Evolutionary conservation across 2,888 invertebrate genomes (phyloP).

Genomic region (Artemia sinica): DNA sequence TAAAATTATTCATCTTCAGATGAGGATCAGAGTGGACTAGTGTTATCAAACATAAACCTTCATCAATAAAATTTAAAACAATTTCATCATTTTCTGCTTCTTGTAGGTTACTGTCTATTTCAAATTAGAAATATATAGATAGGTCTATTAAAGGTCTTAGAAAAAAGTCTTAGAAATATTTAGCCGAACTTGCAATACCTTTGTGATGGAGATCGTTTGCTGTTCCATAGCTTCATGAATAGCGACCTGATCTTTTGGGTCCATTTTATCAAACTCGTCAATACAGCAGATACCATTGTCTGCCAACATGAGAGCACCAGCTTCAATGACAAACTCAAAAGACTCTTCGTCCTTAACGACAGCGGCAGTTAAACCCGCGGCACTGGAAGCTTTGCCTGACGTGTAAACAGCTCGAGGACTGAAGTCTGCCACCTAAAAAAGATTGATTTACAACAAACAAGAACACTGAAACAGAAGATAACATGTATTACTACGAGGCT

Average conservation of each 20-base stretch:
- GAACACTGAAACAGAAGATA: not conserved
- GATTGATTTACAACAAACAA: constrained; percentile 12
- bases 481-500: constrained; percentile 6
- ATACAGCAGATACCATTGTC: constrained; percentile 98
- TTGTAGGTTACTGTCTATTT: too few relatives aligned
- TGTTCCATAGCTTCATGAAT: constrained; percentile 99
- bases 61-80: too few relatives aligned
- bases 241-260: constrained; percentile 86
- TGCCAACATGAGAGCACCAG: constrained; percentile 97
- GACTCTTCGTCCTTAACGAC: constrained; percentile 96
- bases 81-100: too few relatives aligned
- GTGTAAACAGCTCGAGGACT: constrained; percentile 93
- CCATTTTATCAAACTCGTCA: constrained; percentile 99
- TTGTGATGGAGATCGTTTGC: constrained; percentile 95
- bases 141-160: too few relatives aligned
- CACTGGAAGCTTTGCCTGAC: constrained; percentile 91
- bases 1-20: too few relatives aligned
- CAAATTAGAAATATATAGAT: too few relatives aligned
- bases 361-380: constrained; percentile 95
- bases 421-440: constrained; percentile 54
- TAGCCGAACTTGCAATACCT: constrained; percentile 38
- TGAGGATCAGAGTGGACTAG: too few relatives aligned
- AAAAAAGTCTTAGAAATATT: too few relatives aligned
- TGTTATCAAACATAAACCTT: too few relatives aligned
- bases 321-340: constrained; percentile 96